These are phyloP conservation scores for Tethea ocularis DNA, from an alignment of 2,888 invertebrate species.

Conservation along the genomic window DNA sequence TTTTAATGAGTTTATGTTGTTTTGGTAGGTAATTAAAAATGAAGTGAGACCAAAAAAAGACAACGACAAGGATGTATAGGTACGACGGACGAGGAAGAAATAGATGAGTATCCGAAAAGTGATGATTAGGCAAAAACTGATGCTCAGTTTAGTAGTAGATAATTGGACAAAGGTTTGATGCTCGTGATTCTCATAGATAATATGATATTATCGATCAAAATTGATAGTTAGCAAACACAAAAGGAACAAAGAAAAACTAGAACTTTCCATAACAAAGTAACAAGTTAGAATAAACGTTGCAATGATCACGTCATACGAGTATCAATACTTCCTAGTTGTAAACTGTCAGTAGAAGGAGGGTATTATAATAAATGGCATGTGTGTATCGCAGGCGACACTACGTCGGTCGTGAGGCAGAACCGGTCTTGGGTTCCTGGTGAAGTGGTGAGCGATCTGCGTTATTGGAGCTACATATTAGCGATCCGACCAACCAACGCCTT, in stretches of 20 bases:
- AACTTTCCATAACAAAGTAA: constrained; percentile 42
- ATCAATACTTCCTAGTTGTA: constrained; percentile 60
- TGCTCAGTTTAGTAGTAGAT: no score
- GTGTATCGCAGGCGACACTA: constrained; percentile 60
- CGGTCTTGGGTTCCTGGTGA: constrained; percentile 75
- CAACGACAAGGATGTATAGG: background rate
- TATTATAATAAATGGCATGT: constrained; percentile 73
- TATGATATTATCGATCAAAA: constrained; percentile 8
- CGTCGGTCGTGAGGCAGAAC: constrained; percentile 55
- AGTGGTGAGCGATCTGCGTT: constrained; percentile 66
- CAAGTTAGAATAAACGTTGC: constrained; percentile 48
- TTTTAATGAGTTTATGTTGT: no score
- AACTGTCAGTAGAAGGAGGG: constrained; percentile 56
- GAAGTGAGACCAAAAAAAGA: background rate
- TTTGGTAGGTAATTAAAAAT: no score
- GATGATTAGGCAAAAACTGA: no score
- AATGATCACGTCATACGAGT: constrained; percentile 52
- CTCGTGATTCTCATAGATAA: constrained; percentile 4
- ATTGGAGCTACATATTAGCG: constrained; percentile 60
- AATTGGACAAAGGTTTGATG: no score
- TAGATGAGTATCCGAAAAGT: background rate
- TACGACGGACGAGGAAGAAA: background rate
- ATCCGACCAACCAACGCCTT: constrained; percentile 31
- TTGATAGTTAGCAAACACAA: constrained; percentile 17
- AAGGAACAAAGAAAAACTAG: constrained; percentile 36